phyloP scores from a whole-genome alignment of 2,888 invertebrate genomes.

The Xylocampa areola region DNA sequence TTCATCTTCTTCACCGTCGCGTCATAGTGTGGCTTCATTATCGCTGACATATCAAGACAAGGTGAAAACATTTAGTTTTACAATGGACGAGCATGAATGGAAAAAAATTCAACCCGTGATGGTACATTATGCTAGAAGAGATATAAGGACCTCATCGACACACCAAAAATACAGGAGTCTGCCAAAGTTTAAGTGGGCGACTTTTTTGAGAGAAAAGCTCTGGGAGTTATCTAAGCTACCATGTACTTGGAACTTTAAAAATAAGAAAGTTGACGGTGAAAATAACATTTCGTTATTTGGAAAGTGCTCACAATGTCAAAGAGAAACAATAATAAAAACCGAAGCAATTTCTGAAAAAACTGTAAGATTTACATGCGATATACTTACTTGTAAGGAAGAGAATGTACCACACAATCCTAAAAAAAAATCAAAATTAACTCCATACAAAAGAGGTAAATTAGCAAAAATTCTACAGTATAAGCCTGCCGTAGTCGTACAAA shows the following conservation, averaged over 20 bases:
- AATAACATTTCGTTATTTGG: slow-evolving; percentile 36
- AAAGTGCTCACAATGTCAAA: slow-evolving; percentile 43
- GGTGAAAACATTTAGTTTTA: slow-evolving; percentile 38
- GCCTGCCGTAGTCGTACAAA: slow-evolving; percentile 37
- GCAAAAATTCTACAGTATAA: slow-evolving; percentile 43
- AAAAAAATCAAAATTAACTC: slow-evolving; percentile 44
- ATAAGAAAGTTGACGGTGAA: slow-evolving; percentile 36
- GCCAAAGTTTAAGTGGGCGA: slow-evolving; percentile 40
- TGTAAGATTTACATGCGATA: slow-evolving; percentile 38
- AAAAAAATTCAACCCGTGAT: slow-evolving; percentile 39
- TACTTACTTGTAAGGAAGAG: slow-evolving; percentile 36
- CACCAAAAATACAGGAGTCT: slow-evolving; percentile 38
- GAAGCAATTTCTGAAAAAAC: slow-evolving; percentile 42
- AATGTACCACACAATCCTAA: slow-evolving; percentile 45
- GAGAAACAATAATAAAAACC: slow-evolving; percentile 35
- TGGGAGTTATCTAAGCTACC: slow-evolving; percentile 38
- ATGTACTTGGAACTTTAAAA: slow-evolving; percentile 39
- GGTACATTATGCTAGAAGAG: slow-evolving; percentile 40
- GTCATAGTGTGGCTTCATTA: slow-evolving; percentile 37
- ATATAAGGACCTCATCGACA: slow-evolving; percentile 37
- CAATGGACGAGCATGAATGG: slow-evolving; percentile 40
- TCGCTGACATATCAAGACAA: slow-evolving; percentile 41
- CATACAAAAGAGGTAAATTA: slow-evolving; percentile 42
- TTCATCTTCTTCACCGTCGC: slow-evolving; percentile 42
- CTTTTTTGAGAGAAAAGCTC: slow-evolving; percentile 39